Evolutionary conservation across 2,113 vertebrate species (phyloP), one percentile per base, ranked within the genome.

Genomic region (Oplegnathus fasciatus): DNA sequence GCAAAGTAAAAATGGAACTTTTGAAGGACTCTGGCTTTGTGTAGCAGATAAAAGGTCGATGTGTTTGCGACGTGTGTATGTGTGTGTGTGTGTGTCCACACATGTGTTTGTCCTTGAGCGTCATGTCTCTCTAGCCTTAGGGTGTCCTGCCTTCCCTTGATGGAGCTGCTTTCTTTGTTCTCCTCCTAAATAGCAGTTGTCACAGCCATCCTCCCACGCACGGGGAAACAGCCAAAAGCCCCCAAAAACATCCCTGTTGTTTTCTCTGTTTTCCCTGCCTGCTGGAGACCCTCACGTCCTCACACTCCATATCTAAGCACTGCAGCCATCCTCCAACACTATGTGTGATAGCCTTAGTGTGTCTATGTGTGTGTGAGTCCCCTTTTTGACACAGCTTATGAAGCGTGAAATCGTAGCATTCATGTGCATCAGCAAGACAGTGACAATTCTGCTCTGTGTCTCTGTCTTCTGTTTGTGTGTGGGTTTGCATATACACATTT

Each of bases 121-220:
- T 79, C 11, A 3, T 48, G 57, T 80, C 78, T 62, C 75, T 82
- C 66, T 61, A 78, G 55, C 85, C 81, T 74, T 2, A 86, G 81
- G 81, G 83, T 85, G 76, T 88, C 90, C 84, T 89, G 80, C 83
- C 82, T 60, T 82, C 70, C 78, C 66, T 42, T 74, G 76, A 86
- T 82, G 76, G 74, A 58, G 30, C 86, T 48, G 65, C 86, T 0
- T 72, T 87, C 84, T 93, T 86, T 93, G 87, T 90, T 92, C 57
- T 17, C 37, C 60, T 84, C 68, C 75, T 93, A 94, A 92, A 93
- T 83, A 92, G 74, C 86, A 82, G 83, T 93, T 94, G 94, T 92
- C 93, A 91, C 86, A 78, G 78, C 78, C 80, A 2, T 94, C 91
- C 93, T 82, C 94, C 94, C 89, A 94, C 93, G 78, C 75, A 65